Evolutionary conservation across 1,140 invertebrate genomes (phyloP).

Genomic region (Tribolium madens): DNA sequence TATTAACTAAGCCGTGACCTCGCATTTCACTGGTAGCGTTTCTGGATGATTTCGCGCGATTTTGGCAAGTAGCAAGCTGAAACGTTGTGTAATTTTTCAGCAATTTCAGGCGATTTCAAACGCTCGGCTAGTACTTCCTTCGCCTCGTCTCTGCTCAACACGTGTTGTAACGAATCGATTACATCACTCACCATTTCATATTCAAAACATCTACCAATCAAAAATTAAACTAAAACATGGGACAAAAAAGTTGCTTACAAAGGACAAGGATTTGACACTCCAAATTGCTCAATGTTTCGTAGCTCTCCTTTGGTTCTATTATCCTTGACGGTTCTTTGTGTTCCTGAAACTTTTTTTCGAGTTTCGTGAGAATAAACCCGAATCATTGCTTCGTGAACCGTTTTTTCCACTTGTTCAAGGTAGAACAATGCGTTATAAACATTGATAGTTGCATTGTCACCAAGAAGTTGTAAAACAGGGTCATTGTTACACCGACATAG

Average conservation of each 20-base stretch:
- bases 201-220: conserved; percentile 66
- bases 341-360: not conserved
- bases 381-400: conserved; percentile 66
- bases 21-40: conserved; percentile 66
- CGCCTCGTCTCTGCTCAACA: conserved; percentile 64
- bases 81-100: conserved; percentile 68
- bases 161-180: conserved; percentile 66
- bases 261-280: conserved; percentile 58
- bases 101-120: conserved; percentile 62
- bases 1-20: not conserved
- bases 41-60: conserved; percentile 69
- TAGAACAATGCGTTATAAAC: conserved; percentile 79
- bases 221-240: not conserved
- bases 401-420: conserved; percentile 77
- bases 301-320: not conserved
- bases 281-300: conserved; percentile 51
- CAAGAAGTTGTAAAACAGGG: conserved; percentile 73
- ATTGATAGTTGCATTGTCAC: conserved; percentile 72
- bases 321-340: not conserved
- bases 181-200: conserved; percentile 68
- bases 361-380: conserved; percentile 66
- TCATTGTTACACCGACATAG: conserved; percentile 74
- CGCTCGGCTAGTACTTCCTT: conserved; percentile 62
- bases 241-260: conserved; percentile 44
- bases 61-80: conserved; percentile 70